Evolutionary conservation across 2,888 invertebrate species (phyloP).

Genomic region (Uropetala carovei): DNA sequence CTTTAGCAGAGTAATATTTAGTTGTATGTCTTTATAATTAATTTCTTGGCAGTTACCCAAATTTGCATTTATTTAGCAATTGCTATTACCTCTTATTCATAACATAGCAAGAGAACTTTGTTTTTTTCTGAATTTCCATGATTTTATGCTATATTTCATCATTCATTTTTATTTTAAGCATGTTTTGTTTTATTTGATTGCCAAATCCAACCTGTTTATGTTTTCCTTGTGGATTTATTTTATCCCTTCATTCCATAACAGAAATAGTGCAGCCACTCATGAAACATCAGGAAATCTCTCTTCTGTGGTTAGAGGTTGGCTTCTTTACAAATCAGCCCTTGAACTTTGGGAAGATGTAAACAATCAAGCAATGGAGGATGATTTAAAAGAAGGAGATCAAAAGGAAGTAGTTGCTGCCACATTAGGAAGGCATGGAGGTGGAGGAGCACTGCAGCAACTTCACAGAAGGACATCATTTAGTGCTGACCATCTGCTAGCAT

Average conservation of each 20-base stretch:
- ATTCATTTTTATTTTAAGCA: too few species aligned
- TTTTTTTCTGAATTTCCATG: too few species aligned
- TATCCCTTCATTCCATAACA: constrained; percentile 57
- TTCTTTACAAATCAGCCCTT: constrained; percentile 74
- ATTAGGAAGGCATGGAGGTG: constrained; percentile 74
- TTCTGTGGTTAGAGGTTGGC: constrained; percentile 74
- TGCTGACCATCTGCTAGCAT: constrained; percentile 45
- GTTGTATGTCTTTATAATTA: too few species aligned
- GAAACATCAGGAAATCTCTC: constrained; percentile 59
- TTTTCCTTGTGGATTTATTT: constrained; percentile 41
- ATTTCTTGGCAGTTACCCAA: too few species aligned
- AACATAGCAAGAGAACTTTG: too few species aligned
- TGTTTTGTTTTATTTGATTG: too few species aligned
- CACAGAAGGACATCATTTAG: constrained; percentile 59
- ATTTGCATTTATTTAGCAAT: too few species aligned
- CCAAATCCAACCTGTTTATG: not conserved
- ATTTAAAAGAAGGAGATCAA: constrained; percentile 68
- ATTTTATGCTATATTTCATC: too few species aligned
- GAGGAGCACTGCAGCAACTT: constrained; percentile 73
- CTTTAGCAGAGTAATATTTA: too few species aligned
- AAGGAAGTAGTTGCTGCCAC: constrained; percentile 57
- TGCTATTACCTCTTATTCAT: too few species aligned
- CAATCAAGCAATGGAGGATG: constrained; percentile 70
- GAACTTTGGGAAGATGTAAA: constrained; percentile 74
- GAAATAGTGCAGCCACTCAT: constrained; percentile 55